phyloP scores from a whole-genome alignment of 1,140 invertebrate species.

The Hyposmocoma kahamanoa region DNA sequence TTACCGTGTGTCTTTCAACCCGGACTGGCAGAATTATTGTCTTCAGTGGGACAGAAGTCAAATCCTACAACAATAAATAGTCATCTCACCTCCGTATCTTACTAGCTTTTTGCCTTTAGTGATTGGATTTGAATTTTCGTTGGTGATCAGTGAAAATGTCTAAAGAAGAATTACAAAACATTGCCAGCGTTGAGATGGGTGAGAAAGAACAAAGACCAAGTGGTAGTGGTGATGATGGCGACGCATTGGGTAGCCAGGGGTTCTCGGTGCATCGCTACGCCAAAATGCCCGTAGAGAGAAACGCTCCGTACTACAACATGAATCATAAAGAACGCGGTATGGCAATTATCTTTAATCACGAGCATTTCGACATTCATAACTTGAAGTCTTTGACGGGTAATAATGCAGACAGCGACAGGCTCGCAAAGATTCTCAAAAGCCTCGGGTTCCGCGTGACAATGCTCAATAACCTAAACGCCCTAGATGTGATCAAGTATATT shows the following conservation, averaged over 20 bases:
- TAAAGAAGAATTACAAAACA: conserved; percentile 45
- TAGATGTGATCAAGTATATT: conserved; percentile 80
- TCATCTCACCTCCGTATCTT: no score
- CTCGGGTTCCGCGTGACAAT: conserved; percentile 85
- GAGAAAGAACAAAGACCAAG: conserved; percentile 63
- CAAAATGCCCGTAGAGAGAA: conserved; percentile 78
- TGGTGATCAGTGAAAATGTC: no score
- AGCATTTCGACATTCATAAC: conserved; percentile 77
- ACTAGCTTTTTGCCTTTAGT: no score
- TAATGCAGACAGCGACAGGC: conserved; percentile 82
- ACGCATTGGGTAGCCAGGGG: conserved; percentile 62
- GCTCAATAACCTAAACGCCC: conserved; percentile 75
- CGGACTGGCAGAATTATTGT: no score
- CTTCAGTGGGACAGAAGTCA: no score
- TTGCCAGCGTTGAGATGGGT: conserved; percentile 27
- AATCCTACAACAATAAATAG: no score
- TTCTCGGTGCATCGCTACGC: conserved; percentile 53
- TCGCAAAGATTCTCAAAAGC: conserved; percentile 77
- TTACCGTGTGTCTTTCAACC: no score
- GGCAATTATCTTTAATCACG: conserved; percentile 94
- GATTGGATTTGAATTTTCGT: no score
- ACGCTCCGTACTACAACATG: conserved; percentile 90
- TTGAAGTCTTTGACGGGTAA: conserved; percentile 80
- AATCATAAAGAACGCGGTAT: conserved; percentile 85
- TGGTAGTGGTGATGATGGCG: conserved; percentile 61